These are phyloP conservation scores for Aptenodytes patagonicus DNA, from an alignment of 2,113 vertebrate species.

Conservation along the genomic window DNA sequence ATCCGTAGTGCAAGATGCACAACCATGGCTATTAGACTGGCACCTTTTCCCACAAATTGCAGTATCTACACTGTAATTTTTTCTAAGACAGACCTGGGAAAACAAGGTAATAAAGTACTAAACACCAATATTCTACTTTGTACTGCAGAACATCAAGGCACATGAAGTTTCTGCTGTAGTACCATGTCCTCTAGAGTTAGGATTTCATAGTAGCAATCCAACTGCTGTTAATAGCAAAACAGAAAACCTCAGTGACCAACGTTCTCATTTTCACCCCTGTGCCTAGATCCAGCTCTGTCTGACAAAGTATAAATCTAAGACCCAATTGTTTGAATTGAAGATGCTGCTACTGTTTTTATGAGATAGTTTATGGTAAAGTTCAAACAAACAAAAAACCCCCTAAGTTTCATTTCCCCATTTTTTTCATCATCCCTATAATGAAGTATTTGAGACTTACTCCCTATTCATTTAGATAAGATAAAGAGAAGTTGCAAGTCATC, in stretches of 20 bases:
- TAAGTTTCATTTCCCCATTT: not conserved
- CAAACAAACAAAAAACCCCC: not conserved
- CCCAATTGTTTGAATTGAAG: not conserved
- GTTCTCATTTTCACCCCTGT: not conserved
- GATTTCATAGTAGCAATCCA: not conserved
- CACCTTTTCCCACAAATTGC: not conserved
- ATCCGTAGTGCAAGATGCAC: not conserved
- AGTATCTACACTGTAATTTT: not conserved
- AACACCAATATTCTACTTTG: not conserved
- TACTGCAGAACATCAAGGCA: not conserved
- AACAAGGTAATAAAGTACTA: not conserved
- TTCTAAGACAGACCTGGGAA: not conserved
- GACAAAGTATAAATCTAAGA: not conserved
- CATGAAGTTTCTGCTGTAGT: not conserved
- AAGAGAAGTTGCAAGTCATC: not conserved
- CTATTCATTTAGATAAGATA: not conserved
- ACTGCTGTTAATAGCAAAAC: not conserved
- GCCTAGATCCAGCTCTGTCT: not conserved
- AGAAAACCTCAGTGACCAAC: not conserved
- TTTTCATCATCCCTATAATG: not conserved
- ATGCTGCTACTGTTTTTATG: not conserved
- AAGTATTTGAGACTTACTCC: not conserved
- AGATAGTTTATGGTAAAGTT: not conserved
- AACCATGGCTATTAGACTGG: not conserved
- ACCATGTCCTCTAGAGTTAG: not conserved